A percentile compares a stretch with the other conserved stretches of the same genome.
phyloP scores from a whole-genome alignment of 2,113 vertebrate species.

The Ramphastos sulfuratus region DNA sequence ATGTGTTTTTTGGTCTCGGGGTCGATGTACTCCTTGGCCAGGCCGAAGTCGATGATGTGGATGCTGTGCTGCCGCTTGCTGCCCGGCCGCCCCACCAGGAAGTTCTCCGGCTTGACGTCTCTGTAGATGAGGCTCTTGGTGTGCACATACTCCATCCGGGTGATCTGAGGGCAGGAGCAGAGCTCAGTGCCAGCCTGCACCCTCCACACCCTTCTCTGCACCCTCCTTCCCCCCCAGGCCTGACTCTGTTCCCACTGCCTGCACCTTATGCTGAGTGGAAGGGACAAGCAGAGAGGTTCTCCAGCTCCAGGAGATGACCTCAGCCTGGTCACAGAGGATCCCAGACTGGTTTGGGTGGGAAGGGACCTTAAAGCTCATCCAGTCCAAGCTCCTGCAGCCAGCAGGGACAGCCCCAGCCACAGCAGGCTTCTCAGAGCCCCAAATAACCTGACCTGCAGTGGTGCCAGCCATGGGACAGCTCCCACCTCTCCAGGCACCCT shows the following conservation, averaged over 20 bases:
- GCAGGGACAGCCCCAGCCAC: no score
- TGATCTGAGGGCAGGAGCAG: constrained; percentile 79
- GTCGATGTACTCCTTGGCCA: constrained; percentile 99
- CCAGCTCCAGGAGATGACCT: not conserved
- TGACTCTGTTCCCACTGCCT: not conserved
- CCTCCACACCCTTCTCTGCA: rapidly evolving
- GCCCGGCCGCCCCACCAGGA: constrained; percentile 94
- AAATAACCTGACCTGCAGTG: not conserved
- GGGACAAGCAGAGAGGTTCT: rapidly evolving
- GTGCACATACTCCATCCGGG: constrained; percentile 97
- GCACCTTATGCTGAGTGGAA: rapidly evolving
- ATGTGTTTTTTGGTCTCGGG: constrained; percentile 99
- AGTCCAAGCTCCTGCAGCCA: not conserved
- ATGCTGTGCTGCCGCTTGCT: constrained; percentile 95
- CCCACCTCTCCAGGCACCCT: not conserved
- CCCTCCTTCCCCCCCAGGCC: not conserved
- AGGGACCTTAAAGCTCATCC: not conserved
- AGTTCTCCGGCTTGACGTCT: constrained; percentile 98
- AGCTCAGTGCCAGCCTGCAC: not conserved
- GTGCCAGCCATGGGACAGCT: not conserved
- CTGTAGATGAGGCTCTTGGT: constrained; percentile 97
- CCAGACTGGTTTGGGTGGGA: not conserved
- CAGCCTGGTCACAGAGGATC: not conserved
- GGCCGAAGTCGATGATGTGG: constrained; percentile 98
- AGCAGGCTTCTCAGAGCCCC: not conserved